Conservation (phyloP, 1,140 invertebrate genomes). For the Scaptomyza montana region DNA sequence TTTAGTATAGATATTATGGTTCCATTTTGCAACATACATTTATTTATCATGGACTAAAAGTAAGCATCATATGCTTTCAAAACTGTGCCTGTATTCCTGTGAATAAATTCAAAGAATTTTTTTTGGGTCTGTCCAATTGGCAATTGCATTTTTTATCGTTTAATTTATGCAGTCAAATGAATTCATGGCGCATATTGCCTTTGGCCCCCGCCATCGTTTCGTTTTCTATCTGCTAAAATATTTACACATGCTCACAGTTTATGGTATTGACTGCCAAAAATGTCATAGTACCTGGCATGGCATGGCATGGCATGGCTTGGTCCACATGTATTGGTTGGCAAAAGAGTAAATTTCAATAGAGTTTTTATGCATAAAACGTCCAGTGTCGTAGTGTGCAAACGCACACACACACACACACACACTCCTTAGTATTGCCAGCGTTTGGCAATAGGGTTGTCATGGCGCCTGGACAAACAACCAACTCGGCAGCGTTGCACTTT, state of each 20-base stretch:
- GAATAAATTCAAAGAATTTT: not conserved
- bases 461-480: conserved; percentile 56
- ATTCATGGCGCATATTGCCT: conserved; percentile 39
- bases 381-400: conserved; percentile 1
- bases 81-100: too few species aligned
- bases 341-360: conserved; percentile 44
- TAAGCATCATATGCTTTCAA: too few species aligned
- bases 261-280: conserved; percentile 35
- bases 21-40: too few species aligned
- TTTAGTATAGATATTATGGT: not conserved
- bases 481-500: conserved; percentile 48
- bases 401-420: conserved; percentile 12
- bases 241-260: conserved; percentile 46
- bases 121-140: conserved; percentile 1
- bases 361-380: conserved; percentile 46
- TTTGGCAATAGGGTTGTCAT: conserved; percentile 58
- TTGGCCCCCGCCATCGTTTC: not conserved
- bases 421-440: conserved; percentile 8
- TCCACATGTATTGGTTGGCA: conserved; percentile 22
- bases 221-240: conserved; percentile 11
- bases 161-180: conserved; percentile 44
- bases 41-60: too few species aligned
- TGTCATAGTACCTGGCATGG: conserved; percentile 5
- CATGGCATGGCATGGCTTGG: not conserved
- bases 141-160: conserved; percentile 25